Evolutionary conservation across 2,113 vertebrate species (phyloP).

Genomic region (Onychorhynchus coronatus): DNA sequence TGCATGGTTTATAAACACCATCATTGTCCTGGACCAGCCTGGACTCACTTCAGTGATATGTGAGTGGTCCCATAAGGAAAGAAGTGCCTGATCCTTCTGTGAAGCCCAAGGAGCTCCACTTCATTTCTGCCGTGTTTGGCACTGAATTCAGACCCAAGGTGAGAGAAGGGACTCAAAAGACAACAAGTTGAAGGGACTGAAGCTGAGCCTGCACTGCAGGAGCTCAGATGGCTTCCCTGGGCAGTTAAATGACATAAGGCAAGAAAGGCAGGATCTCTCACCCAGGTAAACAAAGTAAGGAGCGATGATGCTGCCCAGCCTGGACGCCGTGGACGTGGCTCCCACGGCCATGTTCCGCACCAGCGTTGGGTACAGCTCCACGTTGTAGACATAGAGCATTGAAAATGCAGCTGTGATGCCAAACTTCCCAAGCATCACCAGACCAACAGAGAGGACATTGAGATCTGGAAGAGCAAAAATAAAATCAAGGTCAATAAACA

Average conservation of each 20-base stretch:
- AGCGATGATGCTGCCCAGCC: slow-evolving; percentile 83
- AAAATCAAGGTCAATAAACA: neutral
- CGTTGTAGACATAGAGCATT: slow-evolving; percentile 82
- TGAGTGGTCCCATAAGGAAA: neutral
- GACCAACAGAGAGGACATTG: slow-evolving; percentile 63
- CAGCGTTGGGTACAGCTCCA: slow-evolving; percentile 87
- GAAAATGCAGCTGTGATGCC: slow-evolving; percentile 85
- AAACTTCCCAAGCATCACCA: slow-evolving; percentile 90
- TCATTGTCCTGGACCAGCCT: neutral
- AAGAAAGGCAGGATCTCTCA: slow-evolving; percentile 36
- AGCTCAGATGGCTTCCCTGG: neutral
- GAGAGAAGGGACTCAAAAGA: neutral
- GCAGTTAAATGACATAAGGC: neutral
- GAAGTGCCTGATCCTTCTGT: neutral
- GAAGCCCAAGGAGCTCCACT: neutral
- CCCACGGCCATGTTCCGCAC: slow-evolving; percentile 88
- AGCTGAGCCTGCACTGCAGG: neutral
- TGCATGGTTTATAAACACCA: neutral
- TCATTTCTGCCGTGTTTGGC: neutral
- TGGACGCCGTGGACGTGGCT: slow-evolving; percentile 82
- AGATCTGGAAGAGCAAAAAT: slow-evolving; percentile 66
- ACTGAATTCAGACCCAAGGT: neutral
- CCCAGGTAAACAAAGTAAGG: slow-evolving; percentile 90
- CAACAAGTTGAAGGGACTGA: neutral
- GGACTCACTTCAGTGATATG: neutral